Evolutionary conservation across 2,797 vertebrate species (phyloP), one percentile per base, ranked within the genome.

Genomic region (Chelon auratus): DNA sequence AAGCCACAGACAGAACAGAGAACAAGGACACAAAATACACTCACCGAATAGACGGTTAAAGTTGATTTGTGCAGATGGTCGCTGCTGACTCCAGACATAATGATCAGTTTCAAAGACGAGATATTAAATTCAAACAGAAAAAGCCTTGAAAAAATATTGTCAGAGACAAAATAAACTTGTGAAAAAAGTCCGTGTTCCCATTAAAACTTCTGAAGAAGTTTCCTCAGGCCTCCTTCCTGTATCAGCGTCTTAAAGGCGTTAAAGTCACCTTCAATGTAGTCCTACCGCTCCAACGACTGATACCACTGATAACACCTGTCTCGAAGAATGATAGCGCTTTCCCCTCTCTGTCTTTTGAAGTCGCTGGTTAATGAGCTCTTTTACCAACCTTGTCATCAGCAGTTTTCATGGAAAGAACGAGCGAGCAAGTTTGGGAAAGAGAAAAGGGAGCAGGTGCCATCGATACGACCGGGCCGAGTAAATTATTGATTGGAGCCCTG

Each of bases 401-500:
- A 64, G 75, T 68, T 87, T 87, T 80, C 9, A 43, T 68, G 81
- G 77, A 89, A 85, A 79, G 77, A 84, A 74, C 20, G 57, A 78
- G 75, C 45, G n/a, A 86, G 72, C 45, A 40, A 66, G 73, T 18
- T 62, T 66, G 42, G 60, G 81, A 63, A 71, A 61, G 66, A 72
- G 80, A 80, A 85, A 80, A 89, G 76, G 70, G 80, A 89, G 76
- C 57, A 80, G 51, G 55, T 77, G 91, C 77, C 90, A 93, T 85
- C 17, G 91, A 94, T 94, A 92, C 54, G 75, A 79, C 60, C 50
- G 17, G 60, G 68, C 15, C 57, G 45, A 61, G 61, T 94, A 22
- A 93, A 95, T 94, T 92, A 95, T 95, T 92, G 93, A 99, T 94
- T 80, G 80, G 78, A 87, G 82, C 75, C 55, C 72, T 90, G 88